Base-by-base conservation (phyloP, 2,113 vertebrate genomes). In the Petrocephalus zakoni region DNA sequence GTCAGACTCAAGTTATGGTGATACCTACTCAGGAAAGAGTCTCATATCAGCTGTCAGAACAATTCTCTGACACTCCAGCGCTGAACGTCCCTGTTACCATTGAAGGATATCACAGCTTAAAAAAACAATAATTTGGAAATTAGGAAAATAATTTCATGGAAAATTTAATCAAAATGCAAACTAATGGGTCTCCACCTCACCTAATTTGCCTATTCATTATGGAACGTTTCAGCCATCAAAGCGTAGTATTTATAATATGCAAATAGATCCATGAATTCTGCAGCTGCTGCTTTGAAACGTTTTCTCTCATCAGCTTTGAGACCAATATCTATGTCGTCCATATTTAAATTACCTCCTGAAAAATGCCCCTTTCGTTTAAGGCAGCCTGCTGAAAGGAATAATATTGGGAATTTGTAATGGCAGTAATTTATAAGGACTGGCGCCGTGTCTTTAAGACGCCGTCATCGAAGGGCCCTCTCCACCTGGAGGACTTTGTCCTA, bases 71-170 rank as follows among this genome's bases (percentile, higher is more conserved):
- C 34, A 78, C 34, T 49, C 2, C 81, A n/a, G 21, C 22, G 42
- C 42, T 55, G 84, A 55, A 86, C 13, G 52, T n/a, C 25, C 84
- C 85, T 86, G n/a, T 47, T 85, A 22, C 84, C 89, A 89, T 87
- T 55, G 86, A 90, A 61, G 81, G 25, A 90, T 88, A 89, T 90
- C 90, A 52, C 64, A 87, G 52, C 22, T 34, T 55, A 87, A 55
- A 88, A 88, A 25, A 87, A 75, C 8, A 75, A 29, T 51, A 72
- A 88, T 75, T 88, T 88, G 64, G 64, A 92, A 92, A 92, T 87
- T 89, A 92, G 81, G 93, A 93, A 94, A 91, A 68, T 92, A 90
- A 94, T 94, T 94, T 94, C 90, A 93, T 91, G 91, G 92, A 89
- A 94, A 93, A 92, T 93, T 90, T 92, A 93, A 92, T 93, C 51